Evolutionary conservation across 2,888 invertebrate species (phyloP), one percentile per base, ranked within the genome.

Genomic region (Brachyptera risi): DNA sequence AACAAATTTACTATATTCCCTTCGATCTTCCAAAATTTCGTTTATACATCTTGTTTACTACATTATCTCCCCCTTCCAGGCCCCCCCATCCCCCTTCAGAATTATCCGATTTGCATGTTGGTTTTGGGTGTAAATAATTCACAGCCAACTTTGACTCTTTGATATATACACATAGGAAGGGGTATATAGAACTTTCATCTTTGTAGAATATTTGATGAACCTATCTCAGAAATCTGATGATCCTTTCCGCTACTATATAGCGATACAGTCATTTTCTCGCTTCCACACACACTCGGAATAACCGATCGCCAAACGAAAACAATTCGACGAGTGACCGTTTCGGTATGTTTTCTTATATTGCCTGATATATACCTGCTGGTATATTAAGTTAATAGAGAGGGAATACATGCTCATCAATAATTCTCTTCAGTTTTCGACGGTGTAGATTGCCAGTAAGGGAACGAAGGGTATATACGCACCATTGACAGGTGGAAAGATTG

Each of bases 401-500:
- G 54, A 35, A 54, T 35, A 35, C 44, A 54, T 35, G 21, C 54
- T 54, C 54, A 54, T 54, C 54, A 54, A 54, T 54, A 54, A 54
- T 54, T 54, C 54, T 54, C 21, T 54, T 37, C 35, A 21, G 54
- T 31, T 44, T 44, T 44, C 44, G 44, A 44, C 44, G 7, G 31
- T 31, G 31, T 11, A 7, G 31, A 11, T 11, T 31, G 31, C 31
- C 11, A 31, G 31, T 31, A 11, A 7, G 11, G 5, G 31, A 7
- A 31, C 31, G 31, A 31, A 21, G 31, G 13, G 13, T 17, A 21
- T 27, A 19, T 13, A 37, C 13, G n/a, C n/a, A 23, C 35, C 47
- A 61, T 61, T 61, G 61, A 61, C 61, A 61, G 61, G 58, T 58
- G 50, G 37, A 61, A 58, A 61, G 47, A 61, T 61, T 61, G 58